A percentile compares a stretch with the other conserved stretches of the same genome.
phyloP scores from a whole-genome alignment of 2,113 vertebrate species.

The Cyphomyrus discorhynchus region DNA sequence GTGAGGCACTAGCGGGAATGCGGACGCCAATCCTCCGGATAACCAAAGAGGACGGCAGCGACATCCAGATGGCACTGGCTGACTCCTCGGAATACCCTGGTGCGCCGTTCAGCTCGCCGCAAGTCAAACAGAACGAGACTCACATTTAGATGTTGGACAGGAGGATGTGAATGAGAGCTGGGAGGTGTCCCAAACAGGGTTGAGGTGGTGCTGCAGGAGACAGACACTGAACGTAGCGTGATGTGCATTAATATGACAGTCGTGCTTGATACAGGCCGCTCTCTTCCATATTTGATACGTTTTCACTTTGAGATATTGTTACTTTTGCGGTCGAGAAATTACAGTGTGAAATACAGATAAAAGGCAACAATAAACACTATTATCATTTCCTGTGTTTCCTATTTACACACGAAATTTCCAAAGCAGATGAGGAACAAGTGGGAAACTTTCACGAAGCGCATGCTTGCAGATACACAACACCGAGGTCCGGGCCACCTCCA shows the following conservation, averaged over 20 bases:
- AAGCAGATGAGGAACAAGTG: background rate
- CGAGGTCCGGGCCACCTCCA: background rate
- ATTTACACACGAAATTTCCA: background rate
- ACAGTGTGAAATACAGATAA: background rate
- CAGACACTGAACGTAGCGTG: background rate
- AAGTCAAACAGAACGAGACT: slow-evolving; percentile 32
- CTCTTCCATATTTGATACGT: background rate
- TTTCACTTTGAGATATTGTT: background rate
- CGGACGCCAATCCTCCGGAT: slow-evolving; percentile 27
- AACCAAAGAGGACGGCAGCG: slow-evolving; percentile 37
- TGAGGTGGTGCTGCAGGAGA: background rate
- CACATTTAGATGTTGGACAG: slow-evolving; percentile 39
- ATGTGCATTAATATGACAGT: background rate
- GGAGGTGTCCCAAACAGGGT: background rate
- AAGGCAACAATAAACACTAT: background rate
- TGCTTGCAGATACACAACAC: background rate
- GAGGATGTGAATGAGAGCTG: background rate
- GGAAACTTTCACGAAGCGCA: background rate
- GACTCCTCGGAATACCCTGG: slow-evolving; percentile 10
- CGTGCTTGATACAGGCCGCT: background rate
- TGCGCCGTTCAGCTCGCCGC: slow-evolving; percentile 16
- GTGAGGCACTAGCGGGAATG: background rate
- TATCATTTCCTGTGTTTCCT: background rate
- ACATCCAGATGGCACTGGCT: background rate
- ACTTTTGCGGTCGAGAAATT: background rate